Evolutionary conservation across 2,797 vertebrate genomes (phyloP), one percentile per base, ranked within the genome.

Genomic region (Petrocephalus schoutedeni): DNA sequence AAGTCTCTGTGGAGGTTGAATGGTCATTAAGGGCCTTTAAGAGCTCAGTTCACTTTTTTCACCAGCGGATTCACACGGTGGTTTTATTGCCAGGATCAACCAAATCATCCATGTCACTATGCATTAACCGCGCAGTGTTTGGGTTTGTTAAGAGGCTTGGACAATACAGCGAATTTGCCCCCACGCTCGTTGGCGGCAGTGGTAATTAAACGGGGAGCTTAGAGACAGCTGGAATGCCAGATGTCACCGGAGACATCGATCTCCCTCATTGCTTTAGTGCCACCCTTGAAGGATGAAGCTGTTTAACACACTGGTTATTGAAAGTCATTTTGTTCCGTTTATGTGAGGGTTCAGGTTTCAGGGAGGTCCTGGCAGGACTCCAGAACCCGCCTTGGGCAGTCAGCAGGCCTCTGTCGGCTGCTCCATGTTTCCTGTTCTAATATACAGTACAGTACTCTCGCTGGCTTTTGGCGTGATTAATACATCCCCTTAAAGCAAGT

Each of bases 211-310:
- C 90, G 91, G 92, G 89, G 91, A 89, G 90, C 91, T 89, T 90
- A 90, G 90, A 91, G 93, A 94, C 93, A 94, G 93, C 94, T 94
- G 93, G 92, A 91, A 92, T 92, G 93, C 92, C 93, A 94, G 93
- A 94, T 94, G 93, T 94, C 94, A 94, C 92, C 93, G 64, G 23
- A 89, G 85, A 92, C 91, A 92, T 94, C 91, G 91, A 93, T 94
- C 94, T 94, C 93, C 93, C 92, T 95, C 93, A 92, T 88, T 89
- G 32, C 90, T 87, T 91, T 86, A 88, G 90, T 92, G 90, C 92
- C 91, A 91, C 91, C 93, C 93, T 90, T 51, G 90, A 92, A 91
- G 91, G 91, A 91, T 4, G 56, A 88, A 91, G 92, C 92, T 91
- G 91, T 92, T 92, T 91, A 91, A 90, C 90, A 89, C 45, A 56